Conservation (phyloP, 2,888 invertebrate species). For the Eulithis testata region DNA sequence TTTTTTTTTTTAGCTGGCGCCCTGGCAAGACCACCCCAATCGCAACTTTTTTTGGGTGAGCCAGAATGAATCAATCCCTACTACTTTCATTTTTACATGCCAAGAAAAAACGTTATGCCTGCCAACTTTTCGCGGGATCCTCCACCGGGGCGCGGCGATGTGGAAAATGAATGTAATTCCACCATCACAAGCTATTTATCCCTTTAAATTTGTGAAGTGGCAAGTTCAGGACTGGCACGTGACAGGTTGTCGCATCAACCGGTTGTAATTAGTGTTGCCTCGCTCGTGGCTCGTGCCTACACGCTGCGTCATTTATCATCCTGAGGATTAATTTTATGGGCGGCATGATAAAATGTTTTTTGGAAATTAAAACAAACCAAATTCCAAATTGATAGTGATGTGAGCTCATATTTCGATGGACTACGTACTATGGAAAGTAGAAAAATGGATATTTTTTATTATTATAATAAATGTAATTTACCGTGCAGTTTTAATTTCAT, state of each 20-base stretch:
- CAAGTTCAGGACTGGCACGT: conserved; percentile 40
- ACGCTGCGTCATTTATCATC: conserved; percentile 38
- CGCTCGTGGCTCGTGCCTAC: conserved; percentile 33
- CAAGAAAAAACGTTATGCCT: conserved; percentile 23
- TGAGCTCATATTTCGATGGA: conserved; percentile 1
- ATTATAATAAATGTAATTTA: no score
- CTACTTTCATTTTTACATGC: conserved; percentile 25
- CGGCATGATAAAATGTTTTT: conserved; percentile 27
- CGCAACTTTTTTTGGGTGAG: no score
- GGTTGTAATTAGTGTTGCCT: conserved; percentile 49
- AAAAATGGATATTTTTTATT: no score
- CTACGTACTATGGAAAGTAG: no score
- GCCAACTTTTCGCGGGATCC: conserved; percentile 16
- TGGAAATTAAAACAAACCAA: conserved; percentile 29
- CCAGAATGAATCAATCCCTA: no score
- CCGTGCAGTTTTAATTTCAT: background rate
- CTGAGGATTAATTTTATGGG: conserved; percentile 21
- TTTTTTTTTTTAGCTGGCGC: no score
- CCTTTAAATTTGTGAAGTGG: conserved; percentile 55
- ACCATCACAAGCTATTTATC: conserved; percentile 55
- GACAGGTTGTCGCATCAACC: conserved; percentile 52
- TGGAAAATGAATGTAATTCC: conserved; percentile 60
- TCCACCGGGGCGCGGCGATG: conserved; percentile 38
- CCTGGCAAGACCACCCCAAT: no score
- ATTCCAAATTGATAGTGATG: conserved; percentile 12